These are phyloP conservation scores for Drosophila neoperkinsi DNA, from an alignment of 2,888 invertebrate species.

Conservation along the genomic window DNA sequence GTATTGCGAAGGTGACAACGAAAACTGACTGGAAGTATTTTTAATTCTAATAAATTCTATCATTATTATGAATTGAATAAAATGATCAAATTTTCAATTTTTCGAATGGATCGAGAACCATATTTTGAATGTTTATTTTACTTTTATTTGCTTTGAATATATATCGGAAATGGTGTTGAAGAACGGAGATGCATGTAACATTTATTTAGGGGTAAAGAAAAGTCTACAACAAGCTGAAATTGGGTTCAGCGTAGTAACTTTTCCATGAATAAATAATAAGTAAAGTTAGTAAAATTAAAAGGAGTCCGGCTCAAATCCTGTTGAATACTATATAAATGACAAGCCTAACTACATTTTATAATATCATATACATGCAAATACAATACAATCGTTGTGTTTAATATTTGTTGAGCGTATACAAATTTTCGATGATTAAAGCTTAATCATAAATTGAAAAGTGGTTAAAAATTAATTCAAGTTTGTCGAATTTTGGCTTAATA, in stretches of 20 bases:
- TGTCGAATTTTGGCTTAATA: background rate
- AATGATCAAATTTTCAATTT: background rate
- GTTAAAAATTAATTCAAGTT: background rate
- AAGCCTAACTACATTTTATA: background rate
- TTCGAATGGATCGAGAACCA: background rate
- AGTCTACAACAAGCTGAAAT: background rate
- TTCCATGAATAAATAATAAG: background rate
- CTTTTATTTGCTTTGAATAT: background rate
- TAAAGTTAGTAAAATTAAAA: background rate
- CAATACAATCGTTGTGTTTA: background rate
- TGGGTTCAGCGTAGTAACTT: background rate
- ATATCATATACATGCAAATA: too few species aligned
- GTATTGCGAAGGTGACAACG: background rate
- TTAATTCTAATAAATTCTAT: background rate
- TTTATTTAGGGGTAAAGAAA: background rate
- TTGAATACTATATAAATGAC: background rate
- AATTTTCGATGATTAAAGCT: background rate
- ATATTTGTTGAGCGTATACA: background rate
- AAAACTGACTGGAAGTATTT: conserved; percentile 3
- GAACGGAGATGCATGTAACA: background rate
- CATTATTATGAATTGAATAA: background rate
- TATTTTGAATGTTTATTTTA: background rate
- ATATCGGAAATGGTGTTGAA: background rate
- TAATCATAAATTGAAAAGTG: background rate
- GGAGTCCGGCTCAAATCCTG: background rate